Evolutionary conservation across 2,797 vertebrate genomes (phyloP), one percentile per base, ranked within the genome.

Genomic region (Meriones psammophilus): DNA sequence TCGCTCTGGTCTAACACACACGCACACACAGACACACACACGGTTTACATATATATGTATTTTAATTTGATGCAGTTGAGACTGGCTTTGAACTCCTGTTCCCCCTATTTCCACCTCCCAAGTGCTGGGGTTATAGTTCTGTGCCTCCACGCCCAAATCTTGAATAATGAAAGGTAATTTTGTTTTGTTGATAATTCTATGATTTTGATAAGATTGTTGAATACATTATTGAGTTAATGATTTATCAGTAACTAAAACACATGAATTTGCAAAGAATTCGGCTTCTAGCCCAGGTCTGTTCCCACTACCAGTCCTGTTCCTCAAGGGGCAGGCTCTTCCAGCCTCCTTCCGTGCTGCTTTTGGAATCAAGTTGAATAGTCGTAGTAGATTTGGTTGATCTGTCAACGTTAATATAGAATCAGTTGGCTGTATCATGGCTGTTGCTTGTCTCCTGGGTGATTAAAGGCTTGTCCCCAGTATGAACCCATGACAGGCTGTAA

Each of bases 241-340:
- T 60, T 95, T 14, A 86, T 20, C 79, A 89, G 30, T 85, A 36
- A 80, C n/a, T 74, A 58, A 91, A 39, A 50, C 60, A n/a, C 50
- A 89, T n/a, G 56, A 71, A 64, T 66, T 68, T 86, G 71, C 5
- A 64, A 91, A 84, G 22, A 79, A 73, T 58, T 64, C 36, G n/a
- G 13, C 42, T 94, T 91, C 22, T 24, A 20, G 39, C 8, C 2
- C 42, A 89, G 18, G 15, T 13, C 30, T 89, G 79, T 58, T 46
- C 83, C 60, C 56, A 81, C 68, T 12, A 33, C n/a, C 5, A 60
- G 33, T 66, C 3, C 66, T 69, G 15, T 1, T 71, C 22, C 30
- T 30, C 60, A 69, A 50, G 66, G 62, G 42, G 4, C 22, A 91
- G 17, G 20, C 58, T 69, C 83, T 85, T 76, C 33, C n/a, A 69